Base-by-base conservation (phyloP, 1,140 invertebrate species). In the Bathynomus jamesi region DNA sequence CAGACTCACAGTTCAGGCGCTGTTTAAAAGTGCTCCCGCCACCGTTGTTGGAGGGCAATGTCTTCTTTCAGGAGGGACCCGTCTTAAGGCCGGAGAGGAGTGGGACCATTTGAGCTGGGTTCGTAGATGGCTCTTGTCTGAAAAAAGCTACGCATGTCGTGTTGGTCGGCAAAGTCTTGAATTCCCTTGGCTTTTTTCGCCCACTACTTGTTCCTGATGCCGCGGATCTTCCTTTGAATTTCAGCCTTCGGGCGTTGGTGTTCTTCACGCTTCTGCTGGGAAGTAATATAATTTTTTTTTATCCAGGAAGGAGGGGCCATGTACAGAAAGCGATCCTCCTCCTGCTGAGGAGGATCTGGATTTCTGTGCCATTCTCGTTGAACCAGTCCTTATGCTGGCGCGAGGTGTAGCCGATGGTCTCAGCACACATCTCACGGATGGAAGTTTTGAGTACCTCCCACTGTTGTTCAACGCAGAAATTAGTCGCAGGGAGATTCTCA, bases 141-240 rank as follows among this genome's bases (percentile, higher is more conserved):
- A 30, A 66, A 2, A 66, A 31, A 2, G 4, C 40, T 32, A n/a
- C 40, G 13, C 11, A 4, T n/a, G 65, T 4, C 29, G 1, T 66
- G 30, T 66, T 10, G 30, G 65, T 66, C 30, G 24, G 28, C 25
- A n/a, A n/a, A 66, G 21, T 30, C 10, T 32, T 66, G 65, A 5
- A 66, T 5, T 30, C 40, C 30, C n/a, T 66, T 25, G 4, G 28
- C 3, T 28, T 64, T 4, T 13, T 28, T 13, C 13, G 4, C 27
- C 62, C 4, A 66, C 65, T 31, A 30, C 30, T 66, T 28, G 65
- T 30, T 31, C 40, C 40, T 11, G 28, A 66, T 66, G 40, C n/a
- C n/a, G 40, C 10, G 40, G 40, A 46, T 10, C 40, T 46, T n/a
- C n/a, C 40, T n/a, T n/a, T n/a, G 10, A n/a, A 46, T 46, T 46